Evolutionary conservation across 2,888 invertebrate species (phyloP), one percentile per base, ranked within the genome.

Genomic region (Adelphocoris suturalis): DNA sequence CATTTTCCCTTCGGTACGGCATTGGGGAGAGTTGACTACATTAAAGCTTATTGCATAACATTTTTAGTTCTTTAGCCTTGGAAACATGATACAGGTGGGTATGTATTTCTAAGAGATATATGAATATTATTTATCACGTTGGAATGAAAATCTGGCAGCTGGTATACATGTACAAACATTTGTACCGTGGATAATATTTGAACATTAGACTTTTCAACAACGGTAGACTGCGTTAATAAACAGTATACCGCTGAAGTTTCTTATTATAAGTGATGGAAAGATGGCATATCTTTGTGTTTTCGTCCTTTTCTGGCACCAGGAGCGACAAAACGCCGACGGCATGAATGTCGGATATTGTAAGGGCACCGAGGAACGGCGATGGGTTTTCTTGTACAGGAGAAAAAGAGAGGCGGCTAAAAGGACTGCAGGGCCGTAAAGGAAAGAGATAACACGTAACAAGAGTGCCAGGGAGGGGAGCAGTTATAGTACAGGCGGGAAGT

Each of bases 391-490:
- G 68, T 68, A 19, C 68, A 68, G 27, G 68, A 68, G 68, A 68
- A 68, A 19, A 68, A 68, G 11, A 68, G 68, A 23, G 19, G 5
- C 23, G 27, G 68, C 68, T 68, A 68, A 68, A 68, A 19, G 68
- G 27, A 68, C 68, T 16, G n/a, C 61, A 61, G 61, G 11, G 68
- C 68, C 23, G 68, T 68, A 68, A 68, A 68, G 68, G 68, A 68
- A 68, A 68, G 68, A 68, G 68, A 68, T 68, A 68, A 68, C 68
- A 68, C 68, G 68, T 68, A 68, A 68, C 68, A 68, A 68, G 68
- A 68, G 68, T 23, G 23, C 68, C 68, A 68, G 68, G 27, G 23
- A 68, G 68, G 68, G 68, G 19, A 23, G 68, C 23, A 68, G 68
- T 68, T 68, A 23, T 68, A 61, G 61, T 61, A 68, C 52, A 11